These are phyloP conservation scores for Gallirallus australis DNA, from an alignment of 2,797 vertebrate species.

Conservation along the genomic window DNA sequence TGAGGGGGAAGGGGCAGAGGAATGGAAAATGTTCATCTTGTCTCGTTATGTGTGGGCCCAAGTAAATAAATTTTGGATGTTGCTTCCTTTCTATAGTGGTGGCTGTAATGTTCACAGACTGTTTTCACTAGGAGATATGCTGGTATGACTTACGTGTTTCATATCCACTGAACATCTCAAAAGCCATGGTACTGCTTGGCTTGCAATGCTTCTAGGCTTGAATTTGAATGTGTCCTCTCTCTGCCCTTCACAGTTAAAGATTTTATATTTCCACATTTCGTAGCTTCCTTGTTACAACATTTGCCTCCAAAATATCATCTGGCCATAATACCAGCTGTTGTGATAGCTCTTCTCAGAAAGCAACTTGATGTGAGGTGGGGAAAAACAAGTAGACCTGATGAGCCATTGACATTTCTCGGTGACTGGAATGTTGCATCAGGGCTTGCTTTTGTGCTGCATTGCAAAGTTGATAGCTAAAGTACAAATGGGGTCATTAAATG, in stretches of 20 bases:
- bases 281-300: neutral
- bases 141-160: neutral
- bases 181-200: neutral
- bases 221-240: neutral
- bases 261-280: neutral
- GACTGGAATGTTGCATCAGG: neutral
- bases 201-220: neutral
- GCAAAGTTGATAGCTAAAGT: neutral
- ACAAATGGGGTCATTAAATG: conserved; percentile 1
- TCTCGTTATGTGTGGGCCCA: neutral
- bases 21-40: neutral
- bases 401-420: conserved; percentile 34
- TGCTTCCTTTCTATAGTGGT: neutral
- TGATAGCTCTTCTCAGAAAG: neutral
- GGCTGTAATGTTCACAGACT: neutral
- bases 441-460: neutral
- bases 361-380: neutral
- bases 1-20: neutral
- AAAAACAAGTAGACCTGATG: neutral
- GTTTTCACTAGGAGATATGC: neutral
- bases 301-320: neutral
- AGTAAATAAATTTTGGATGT: neutral
- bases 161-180: neutral
- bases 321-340: neutral
- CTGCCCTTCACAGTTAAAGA: neutral